Percentiles rank a stretch among this genome's conserved stretches.
phyloP scores from a whole-genome alignment of 2,888 invertebrate species.

The Heliconius ethilla region DNA sequence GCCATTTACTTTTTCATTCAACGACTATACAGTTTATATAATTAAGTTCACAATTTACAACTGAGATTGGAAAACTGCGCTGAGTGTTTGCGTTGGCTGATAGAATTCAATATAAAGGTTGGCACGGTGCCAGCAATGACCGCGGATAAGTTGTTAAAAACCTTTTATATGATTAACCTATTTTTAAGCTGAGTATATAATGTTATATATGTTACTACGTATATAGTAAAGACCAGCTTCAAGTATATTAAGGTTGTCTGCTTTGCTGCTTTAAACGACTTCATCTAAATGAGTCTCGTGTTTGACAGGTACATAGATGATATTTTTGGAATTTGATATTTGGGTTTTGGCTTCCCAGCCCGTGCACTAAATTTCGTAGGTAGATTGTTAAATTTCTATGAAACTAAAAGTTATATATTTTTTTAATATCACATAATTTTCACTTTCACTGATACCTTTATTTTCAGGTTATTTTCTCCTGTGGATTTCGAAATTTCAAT shows the following conservation, averaged over 20 bases:
- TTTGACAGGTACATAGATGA: too few species aligned
- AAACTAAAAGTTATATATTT: too few species aligned
- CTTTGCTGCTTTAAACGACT: not conserved
- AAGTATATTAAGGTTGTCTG: not conserved
- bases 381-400: too few species aligned
- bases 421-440: too few species aligned
- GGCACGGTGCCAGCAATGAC: slow-evolving; percentile 24
- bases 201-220: not conserved
- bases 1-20: not conserved
- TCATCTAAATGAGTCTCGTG: too few species aligned
- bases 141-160: slow-evolving; percentile 25
- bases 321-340: too few species aligned
- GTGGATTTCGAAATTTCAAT: too few species aligned
- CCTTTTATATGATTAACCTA: slow-evolving; percentile 23
- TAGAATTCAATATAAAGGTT: slow-evolving; percentile 30
- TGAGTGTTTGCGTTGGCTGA: slow-evolving; percentile 28
- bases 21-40: not conserved
- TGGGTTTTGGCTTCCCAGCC: too few species aligned
- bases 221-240: not conserved
- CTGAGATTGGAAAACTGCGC: not conserved
- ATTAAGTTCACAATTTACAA: not conserved
- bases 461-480: too few species aligned
- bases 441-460: too few species aligned
- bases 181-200: not conserved
- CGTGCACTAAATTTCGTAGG: too few species aligned